A percentile compares a stretch with the other conserved stretches of the same genome.
phyloP scores from a whole-genome alignment of 2,888 invertebrate species.

The Conistra vaccinii region DNA sequence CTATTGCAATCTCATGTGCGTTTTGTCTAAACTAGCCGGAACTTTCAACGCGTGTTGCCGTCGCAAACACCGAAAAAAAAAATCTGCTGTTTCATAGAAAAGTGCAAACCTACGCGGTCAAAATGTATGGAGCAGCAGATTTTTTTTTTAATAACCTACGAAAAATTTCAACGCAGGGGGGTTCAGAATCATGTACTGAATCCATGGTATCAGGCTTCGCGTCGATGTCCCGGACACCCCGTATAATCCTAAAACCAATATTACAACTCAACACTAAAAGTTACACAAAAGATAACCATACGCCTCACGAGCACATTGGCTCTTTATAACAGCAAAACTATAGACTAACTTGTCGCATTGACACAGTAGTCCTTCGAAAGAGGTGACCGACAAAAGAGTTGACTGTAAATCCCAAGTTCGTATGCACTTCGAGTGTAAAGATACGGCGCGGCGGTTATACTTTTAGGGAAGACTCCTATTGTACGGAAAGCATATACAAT shows the following conservation, averaged over 20 bases:
- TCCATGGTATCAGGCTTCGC: too few species aligned
- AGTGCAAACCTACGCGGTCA: too few species aligned
- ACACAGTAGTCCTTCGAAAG: background rate
- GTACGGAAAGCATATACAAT: background rate
- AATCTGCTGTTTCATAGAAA: too few species aligned
- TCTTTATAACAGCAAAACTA: background rate
- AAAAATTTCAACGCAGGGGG: too few species aligned
- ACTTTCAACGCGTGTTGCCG: too few species aligned
- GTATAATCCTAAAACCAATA: background rate
- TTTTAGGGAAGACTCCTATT: background rate
- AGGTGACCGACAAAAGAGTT: background rate
- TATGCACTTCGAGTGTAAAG: background rate
- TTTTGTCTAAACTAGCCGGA: too few species aligned
- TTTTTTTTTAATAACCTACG: too few species aligned
- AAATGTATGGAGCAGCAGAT: too few species aligned
- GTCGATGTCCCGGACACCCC: too few species aligned
- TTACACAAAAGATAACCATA: background rate
- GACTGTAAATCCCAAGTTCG: background rate
- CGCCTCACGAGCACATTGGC: background rate
- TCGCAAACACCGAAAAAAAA: too few species aligned
- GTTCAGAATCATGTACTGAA: too few species aligned
- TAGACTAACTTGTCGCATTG: background rate
- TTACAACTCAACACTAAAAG: background rate
- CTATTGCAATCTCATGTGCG: too few species aligned
- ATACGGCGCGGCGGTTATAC: background rate